Conservation (phyloP, 2,888 invertebrate species). For the Sphecodes monilicornis region DNA sequence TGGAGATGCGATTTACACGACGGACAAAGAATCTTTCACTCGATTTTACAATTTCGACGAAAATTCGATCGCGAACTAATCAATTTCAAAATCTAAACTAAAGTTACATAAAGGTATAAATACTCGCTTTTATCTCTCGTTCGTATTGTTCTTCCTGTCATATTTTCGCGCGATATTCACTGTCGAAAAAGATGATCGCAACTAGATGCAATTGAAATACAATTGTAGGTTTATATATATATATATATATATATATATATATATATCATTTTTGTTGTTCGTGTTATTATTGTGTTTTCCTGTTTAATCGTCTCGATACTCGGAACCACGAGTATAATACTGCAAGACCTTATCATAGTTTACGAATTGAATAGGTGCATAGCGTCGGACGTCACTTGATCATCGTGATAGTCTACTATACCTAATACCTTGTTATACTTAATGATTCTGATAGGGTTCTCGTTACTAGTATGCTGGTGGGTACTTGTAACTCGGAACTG, state of each 20-base stretch:
- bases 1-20: neutral
- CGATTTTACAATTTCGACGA: neutral
- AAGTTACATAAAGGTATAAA: too few species aligned
- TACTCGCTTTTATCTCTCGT: neutral
- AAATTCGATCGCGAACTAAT: neutral
- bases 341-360: neutral
- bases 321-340: neutral
- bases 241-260: too few species aligned
- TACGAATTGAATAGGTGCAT: constrained; percentile 16
- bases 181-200: neutral
- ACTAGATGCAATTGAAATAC: neutral
- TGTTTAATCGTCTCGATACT: neutral
- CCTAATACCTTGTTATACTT: constrained; percentile 40
- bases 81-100: too few species aligned
- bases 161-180: neutral
- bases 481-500: constrained; percentile 9
- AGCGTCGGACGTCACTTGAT: constrained; percentile 49
- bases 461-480: constrained; percentile 39
- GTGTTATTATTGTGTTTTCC: neutral
- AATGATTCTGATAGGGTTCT: constrained; percentile 49
- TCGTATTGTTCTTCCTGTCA: neutral
- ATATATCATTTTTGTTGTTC: neutral
- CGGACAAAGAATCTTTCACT: neutral
- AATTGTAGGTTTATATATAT: too few species aligned
- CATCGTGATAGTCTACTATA: constrained; percentile 42